These are phyloP conservation scores for Tachina fera DNA, from an alignment of 2,888 invertebrate genomes.

Conservation along the genomic window DNA sequence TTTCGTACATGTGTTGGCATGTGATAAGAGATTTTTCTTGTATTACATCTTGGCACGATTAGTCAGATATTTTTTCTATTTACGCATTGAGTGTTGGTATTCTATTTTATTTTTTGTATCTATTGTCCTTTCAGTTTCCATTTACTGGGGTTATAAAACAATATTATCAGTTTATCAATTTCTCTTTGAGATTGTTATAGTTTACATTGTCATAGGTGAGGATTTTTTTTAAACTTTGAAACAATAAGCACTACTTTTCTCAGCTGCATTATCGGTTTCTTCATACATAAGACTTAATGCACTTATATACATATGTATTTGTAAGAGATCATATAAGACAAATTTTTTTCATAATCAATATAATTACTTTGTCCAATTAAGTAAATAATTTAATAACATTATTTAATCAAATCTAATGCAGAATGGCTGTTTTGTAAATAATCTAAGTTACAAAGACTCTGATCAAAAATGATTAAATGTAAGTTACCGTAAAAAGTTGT, in stretches of 20 bases:
- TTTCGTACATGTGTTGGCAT: not conserved
- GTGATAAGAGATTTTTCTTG: conserved; percentile 1
- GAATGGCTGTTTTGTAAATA: no score
- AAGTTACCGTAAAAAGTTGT: no score
- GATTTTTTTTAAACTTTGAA: not conserved
- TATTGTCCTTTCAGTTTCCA: not conserved
- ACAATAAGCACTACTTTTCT: not conserved
- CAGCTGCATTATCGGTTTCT: no score
- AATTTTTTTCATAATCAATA: no score
- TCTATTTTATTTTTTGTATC: not conserved
- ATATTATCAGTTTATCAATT: conserved; percentile 20
- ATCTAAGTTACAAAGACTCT: no score
- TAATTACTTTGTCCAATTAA: no score
- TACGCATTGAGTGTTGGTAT: conserved; percentile 8
- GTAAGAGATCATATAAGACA: no score
- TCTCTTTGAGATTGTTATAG: not conserved
- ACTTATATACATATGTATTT: no score
- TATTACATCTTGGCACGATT: conserved; percentile 17
- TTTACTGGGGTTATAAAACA: not conserved
- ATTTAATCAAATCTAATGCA: no score
- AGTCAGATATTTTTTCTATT: conserved; percentile 33
- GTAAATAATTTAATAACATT: no score
- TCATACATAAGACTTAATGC: no score
- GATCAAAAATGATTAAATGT: no score
- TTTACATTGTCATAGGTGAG: not conserved